Conservation (phyloP, 1,140 invertebrate species). For the Leguminivora glycinivorella region DNA sequence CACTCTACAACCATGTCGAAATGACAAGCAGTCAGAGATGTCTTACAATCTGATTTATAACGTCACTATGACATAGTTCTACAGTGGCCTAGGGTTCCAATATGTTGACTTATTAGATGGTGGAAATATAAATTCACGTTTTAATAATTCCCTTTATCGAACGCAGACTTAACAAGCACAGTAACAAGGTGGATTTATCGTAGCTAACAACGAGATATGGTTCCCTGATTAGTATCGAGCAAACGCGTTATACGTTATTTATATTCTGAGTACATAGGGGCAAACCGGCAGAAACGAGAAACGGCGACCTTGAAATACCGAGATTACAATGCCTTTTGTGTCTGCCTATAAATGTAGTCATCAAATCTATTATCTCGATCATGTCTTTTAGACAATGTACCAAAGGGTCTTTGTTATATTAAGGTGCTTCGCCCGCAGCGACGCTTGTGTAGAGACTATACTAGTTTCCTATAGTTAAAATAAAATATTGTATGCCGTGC, state of each 20-base stretch:
- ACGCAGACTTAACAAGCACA: background rate
- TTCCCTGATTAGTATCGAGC: slow-evolving; percentile 17
- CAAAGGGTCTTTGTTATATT: background rate
- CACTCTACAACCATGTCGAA: too few species aligned
- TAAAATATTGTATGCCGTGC: too few species aligned
- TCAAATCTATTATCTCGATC: slow-evolving; percentile 3
- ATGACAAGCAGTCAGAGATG: too few species aligned
- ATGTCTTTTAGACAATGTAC: background rate
- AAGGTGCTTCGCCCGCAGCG: background rate
- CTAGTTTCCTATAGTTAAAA: too few species aligned
- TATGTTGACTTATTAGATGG: too few species aligned
- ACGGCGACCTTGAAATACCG: slow-evolving; percentile 6
- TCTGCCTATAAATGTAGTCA: slow-evolving; percentile 7
- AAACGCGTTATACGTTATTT: slow-evolving; percentile 1
- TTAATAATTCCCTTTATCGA: too few species aligned
- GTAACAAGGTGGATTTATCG: background rate
- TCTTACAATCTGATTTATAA: too few species aligned
- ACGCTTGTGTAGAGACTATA: too few species aligned
- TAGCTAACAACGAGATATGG: background rate
- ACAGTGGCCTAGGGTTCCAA: too few species aligned
- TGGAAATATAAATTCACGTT: too few species aligned
- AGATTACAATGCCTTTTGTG: slow-evolving; percentile 10
- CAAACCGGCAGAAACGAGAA: slow-evolving; percentile 12
- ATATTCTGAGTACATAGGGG: slow-evolving; percentile 19
- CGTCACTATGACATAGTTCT: too few species aligned